phyloP scores from a whole-genome alignment of 2,113 vertebrate genomes.

The Turdus rufiventris region DNA sequence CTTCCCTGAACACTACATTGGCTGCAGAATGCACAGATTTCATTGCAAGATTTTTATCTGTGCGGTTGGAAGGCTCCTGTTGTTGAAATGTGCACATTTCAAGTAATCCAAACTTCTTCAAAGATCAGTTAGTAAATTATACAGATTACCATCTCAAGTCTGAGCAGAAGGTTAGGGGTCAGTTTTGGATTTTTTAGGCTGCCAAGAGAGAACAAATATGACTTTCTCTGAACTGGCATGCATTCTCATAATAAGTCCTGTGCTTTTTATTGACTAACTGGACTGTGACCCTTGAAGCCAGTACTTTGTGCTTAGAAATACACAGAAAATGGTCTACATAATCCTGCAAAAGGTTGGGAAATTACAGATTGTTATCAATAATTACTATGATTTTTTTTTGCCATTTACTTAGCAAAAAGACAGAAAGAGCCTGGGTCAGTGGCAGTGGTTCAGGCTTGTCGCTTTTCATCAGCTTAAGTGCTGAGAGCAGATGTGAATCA shows the following conservation, averaged over 20 bases:
- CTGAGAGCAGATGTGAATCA: conserved; percentile 63
- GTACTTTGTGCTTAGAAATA: not conserved
- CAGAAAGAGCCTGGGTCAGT: conserved; percentile 24
- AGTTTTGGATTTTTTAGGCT: not conserved
- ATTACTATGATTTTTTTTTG: conserved; percentile 43
- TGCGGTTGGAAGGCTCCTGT: not conserved
- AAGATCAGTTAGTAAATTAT: not conserved
- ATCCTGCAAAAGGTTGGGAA: conserved; percentile 11
- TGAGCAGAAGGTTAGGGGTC: not conserved
- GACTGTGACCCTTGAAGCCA: not conserved
- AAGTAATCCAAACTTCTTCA: not conserved
- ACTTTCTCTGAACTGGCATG: not conserved
- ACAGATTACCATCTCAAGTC: not conserved
- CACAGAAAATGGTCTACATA: conserved; percentile 2
- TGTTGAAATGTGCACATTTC: not conserved
- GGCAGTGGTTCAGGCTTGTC: conserved; percentile 55
- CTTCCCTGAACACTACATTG: not conserved
- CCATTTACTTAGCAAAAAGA: conserved; percentile 48
- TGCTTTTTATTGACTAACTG: not conserved
- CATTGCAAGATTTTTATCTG: not conserved
- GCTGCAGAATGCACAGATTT: not conserved
- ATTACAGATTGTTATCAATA: conserved; percentile 57
- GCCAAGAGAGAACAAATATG: not conserved
- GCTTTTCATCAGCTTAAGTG: conserved; percentile 62
- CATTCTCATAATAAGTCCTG: not conserved